phyloP scores from a whole-genome alignment of 2,888 invertebrate genomes.

The Sinodicranocentrus sp. region DNA sequence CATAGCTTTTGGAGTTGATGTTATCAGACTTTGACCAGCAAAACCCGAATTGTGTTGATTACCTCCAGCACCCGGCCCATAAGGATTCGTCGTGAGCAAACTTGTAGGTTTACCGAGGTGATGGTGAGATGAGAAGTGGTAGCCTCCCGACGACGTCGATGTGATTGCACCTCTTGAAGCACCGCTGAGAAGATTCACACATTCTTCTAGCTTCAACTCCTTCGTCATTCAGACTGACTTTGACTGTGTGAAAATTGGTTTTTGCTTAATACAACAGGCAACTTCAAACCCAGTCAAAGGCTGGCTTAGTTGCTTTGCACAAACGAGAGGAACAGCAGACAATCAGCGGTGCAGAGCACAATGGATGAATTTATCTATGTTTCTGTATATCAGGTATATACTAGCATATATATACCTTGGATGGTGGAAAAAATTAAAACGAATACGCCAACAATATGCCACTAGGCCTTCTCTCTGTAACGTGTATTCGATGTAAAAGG shows the following conservation, averaged over 20 bases:
- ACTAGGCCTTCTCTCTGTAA: not conserved
- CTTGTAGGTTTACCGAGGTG: conserved; percentile 53
- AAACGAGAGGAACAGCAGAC: conserved; percentile 38
- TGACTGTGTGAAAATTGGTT: conserved; percentile 37
- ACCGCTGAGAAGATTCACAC: conserved; percentile 69
- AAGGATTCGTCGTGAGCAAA: conserved; percentile 45
- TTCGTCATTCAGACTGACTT: conserved; percentile 72
- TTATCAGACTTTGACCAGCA: conserved; percentile 60
- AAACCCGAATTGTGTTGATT: conserved; percentile 25
- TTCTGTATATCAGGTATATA: too few species aligned
- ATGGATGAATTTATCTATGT: not conserved
- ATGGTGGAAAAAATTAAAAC: not conserved
- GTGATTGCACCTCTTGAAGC: conserved; percentile 50
- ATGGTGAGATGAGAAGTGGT: conserved; percentile 21
- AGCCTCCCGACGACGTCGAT: conserved; percentile 27
- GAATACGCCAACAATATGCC: conserved; percentile 1
- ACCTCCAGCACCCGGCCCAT: conserved; percentile 40
- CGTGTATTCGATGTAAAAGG: not conserved
- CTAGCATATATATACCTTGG: not conserved
- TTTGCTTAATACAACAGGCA: conserved; percentile 5
- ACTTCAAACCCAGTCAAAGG: not conserved
- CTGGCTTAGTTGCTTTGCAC: conserved; percentile 22
- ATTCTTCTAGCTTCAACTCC: conserved; percentile 71
- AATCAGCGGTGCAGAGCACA: conserved; percentile 35
- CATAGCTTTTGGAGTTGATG: conserved; percentile 69